A percentile compares a stretch with the other conserved stretches of the same genome.
phyloP scores from a whole-genome alignment of 2,888 invertebrate species.

The Eilema griseolum region DNA sequence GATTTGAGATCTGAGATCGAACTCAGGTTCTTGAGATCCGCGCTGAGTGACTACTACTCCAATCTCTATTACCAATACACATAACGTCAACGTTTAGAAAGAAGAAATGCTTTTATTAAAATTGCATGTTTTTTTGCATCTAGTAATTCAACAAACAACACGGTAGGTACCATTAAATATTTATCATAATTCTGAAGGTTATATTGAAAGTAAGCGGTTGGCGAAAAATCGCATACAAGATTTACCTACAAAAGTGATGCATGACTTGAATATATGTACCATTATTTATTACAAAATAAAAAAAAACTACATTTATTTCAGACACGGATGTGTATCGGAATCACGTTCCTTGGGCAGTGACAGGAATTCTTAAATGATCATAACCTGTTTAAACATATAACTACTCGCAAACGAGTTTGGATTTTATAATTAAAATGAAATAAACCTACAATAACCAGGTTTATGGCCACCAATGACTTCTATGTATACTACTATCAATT shows the following conservation, averaged over 20 bases:
- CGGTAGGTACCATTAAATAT: not conserved
- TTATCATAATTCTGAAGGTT: not conserved
- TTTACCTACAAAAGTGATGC: constrained; percentile 19
- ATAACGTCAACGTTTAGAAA: too few species aligned
- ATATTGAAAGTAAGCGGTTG: constrained; percentile 9
- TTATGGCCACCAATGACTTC: not conserved
- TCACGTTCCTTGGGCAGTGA: constrained; percentile 51
- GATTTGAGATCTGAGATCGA: too few species aligned
- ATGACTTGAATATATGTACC: constrained; percentile 36
- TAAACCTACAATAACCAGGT: not conserved
- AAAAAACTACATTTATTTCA: constrained; percentile 32
- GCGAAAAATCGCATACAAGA: constrained; percentile 8
- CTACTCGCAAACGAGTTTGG: constrained; percentile 36
- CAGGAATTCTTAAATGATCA: constrained; percentile 50
- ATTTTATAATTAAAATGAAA: not conserved
- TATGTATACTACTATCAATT: too few species aligned
- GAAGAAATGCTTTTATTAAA: too few species aligned
- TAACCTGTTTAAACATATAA: constrained; percentile 31
- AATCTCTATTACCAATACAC: too few species aligned
- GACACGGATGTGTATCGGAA: constrained; percentile 31
- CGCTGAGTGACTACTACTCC: too few species aligned
- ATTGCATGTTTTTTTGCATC: too few species aligned
- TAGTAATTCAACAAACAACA: not conserved
- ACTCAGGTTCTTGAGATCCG: too few species aligned
- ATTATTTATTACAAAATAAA: constrained; percentile 33